Evolutionary conservation across 2,888 invertebrate species (phyloP), one percentile per base, ranked within the genome.

Genomic region (Andrena chrysosceles): DNA sequence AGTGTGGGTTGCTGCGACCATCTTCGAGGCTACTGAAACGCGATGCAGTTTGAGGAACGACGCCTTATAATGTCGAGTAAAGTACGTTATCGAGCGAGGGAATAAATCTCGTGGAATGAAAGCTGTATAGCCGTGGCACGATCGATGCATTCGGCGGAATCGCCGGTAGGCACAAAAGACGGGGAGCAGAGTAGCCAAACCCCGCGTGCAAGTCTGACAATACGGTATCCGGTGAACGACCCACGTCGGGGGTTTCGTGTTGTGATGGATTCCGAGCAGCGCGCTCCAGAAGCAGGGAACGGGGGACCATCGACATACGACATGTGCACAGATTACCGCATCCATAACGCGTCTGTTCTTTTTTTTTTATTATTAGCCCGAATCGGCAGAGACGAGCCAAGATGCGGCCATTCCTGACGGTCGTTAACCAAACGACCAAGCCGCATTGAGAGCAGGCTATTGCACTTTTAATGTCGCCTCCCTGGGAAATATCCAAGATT

Each of bases 401-500:
- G 86, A 90, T 85, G 81, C 72, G 74, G 64, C 78, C 87, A 85
- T 91, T 88, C 85, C 86, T 87, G 88, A 86, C 86, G 89, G 87
- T 88, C 90, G 85, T 91, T 91, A 90, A 89, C 82, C 89, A 89
- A 85, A 86, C 83, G 77, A 81, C 72, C 73, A 77, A 82, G 79
- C 82, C 84, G 86, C 85, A 87, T 89, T 83, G 85, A 84, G 85
- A 88, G 85, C 87, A 85, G 90, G 89, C 90, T 92, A 92, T 92
- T 91, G 91, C 89, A 90, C 91, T 91, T 89, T 92, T 91, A 91
- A 92, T 90, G 90, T 89, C 85, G 80, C 76, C 79, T 77, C 69
- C 67, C 91, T 92, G 92, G 91, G 88, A 87, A 73, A 87, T 78
- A 82, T 92, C 92, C 92, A 92, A 92, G 89, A 89, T 89, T 83